A percentile compares a stretch with the other conserved stretches of the same genome.
Evolutionary conservation across 1,140 invertebrate species (phyloP).

Genomic region (Meloidogyne hapla): DNA sequence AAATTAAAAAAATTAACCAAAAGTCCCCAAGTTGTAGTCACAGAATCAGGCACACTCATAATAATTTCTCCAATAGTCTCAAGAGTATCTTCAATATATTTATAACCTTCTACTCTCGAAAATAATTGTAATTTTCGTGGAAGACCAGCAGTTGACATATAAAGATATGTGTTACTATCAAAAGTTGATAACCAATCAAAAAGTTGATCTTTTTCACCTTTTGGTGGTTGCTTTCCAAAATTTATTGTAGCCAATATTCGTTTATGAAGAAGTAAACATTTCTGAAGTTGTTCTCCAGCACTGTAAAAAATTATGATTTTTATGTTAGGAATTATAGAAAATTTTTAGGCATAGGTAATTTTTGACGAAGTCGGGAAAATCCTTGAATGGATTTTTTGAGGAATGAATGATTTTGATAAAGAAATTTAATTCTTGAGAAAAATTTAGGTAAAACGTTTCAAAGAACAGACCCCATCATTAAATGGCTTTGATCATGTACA

Average conservation of each 20-base stretch:
- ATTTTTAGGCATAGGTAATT: no score
- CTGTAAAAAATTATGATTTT: no score
- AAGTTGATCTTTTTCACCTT: constrained; percentile 47
- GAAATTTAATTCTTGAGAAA: no score
- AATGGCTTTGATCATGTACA: no score
- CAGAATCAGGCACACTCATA: constrained; percentile 36
- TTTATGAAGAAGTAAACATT: constrained; percentile 27
- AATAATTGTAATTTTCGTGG: constrained; percentile 91
- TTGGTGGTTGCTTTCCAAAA: constrained; percentile 27
- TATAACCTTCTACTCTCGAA: constrained; percentile 76
- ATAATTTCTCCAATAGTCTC: constrained; percentile 58
- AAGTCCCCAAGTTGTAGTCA: constrained; percentile 35
- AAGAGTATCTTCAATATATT: constrained; percentile 81
- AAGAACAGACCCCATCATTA: no score
- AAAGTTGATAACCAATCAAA: constrained; percentile 75
- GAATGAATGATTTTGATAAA: no score
- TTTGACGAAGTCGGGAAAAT: no score
- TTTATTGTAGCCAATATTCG: constrained; percentile 15
- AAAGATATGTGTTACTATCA: constrained; percentile 89
- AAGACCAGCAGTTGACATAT: constrained; percentile 91
- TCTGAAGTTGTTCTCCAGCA: constrained; percentile 2
- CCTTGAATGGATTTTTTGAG: no score
- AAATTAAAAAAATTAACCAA: constrained; percentile 34
- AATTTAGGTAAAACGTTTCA: no score
- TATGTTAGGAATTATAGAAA: no score